Evolutionary conservation across 2,888 invertebrate species (phyloP).

Genomic region (Platycheirus albimanus): DNA sequence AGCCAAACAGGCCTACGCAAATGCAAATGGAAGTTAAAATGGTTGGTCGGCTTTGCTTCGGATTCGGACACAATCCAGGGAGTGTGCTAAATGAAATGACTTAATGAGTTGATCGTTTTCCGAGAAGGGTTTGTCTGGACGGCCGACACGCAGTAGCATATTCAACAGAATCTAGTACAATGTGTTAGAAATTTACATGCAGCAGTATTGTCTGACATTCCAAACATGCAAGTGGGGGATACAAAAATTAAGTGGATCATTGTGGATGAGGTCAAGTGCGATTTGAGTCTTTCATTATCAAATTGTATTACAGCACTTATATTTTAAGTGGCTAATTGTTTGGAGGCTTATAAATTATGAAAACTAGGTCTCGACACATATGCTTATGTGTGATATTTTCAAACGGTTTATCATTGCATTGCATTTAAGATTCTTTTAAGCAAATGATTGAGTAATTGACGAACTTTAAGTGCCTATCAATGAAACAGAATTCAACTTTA

Average conservation of each 20-base stretch:
- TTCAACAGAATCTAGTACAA: no score
- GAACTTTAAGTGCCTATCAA: no score
- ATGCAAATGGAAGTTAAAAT: conserved; percentile 36
- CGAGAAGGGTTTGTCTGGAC: background rate
- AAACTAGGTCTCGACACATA: background rate
- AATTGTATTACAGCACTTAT: conserved; percentile 43
- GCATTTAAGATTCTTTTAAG: background rate
- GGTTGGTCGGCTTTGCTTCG: no score
- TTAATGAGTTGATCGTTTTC: conserved; percentile 19
- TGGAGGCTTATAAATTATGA: conserved; percentile 10
- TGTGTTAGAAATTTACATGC: background rate
- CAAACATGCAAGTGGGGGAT: no score
- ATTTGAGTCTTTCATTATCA: conserved; percentile 47
- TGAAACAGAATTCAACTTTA: no score
- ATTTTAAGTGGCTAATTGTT: conserved; percentile 52
- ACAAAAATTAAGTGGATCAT: conserved; percentile 2
- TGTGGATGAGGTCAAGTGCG: conserved; percentile 54
- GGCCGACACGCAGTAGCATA: no score
- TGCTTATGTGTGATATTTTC: background rate
- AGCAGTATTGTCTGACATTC: no score
- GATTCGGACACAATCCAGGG: background rate
- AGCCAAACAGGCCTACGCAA: conserved; percentile 40
- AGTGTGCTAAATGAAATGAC: conserved; percentile 17
- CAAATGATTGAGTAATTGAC: no score
- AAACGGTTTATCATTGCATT: background rate